A percentile compares a stretch with the other conserved stretches of the same genome.
Conservation (phyloP, 2,888 invertebrate genomes). For the Plemyria rubiginata region DNA sequence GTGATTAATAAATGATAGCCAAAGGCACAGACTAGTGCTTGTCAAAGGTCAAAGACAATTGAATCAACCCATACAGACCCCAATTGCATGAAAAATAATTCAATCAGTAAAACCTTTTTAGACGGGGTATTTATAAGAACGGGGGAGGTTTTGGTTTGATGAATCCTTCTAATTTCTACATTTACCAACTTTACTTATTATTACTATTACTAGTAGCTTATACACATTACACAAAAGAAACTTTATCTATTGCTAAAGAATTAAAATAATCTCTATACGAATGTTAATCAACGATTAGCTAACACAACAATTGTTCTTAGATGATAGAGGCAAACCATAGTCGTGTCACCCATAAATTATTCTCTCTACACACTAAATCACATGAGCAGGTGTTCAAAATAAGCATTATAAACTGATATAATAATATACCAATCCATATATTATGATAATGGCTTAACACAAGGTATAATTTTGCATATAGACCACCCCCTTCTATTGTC, state of each 20-base stretch:
- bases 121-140: too few species aligned
- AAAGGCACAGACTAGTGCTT: too few species aligned
- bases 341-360: constrained; percentile 36
- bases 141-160: too few species aligned
- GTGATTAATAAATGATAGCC: too few species aligned
- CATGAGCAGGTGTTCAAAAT: constrained; percentile 43
- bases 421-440: constrained; percentile 42
- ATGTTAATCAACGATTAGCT: constrained; percentile 10
- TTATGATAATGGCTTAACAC: constrained; percentile 53
- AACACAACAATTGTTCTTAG: constrained; percentile 15
- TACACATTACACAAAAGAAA: too few species aligned
- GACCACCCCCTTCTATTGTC: constrained; percentile 63
- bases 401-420: constrained; percentile 37
- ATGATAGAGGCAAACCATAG: constrained; percentile 13
- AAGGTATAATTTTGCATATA: constrained; percentile 49
- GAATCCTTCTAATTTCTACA: too few species aligned
- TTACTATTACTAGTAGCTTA: too few species aligned
- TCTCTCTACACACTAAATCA: constrained; percentile 33
- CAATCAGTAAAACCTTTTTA: too few species aligned
- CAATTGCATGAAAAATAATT: too few species aligned
- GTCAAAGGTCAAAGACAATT: too few species aligned
- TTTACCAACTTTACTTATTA: background rate
- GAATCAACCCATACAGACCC: too few species aligned
- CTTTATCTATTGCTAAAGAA: constrained; percentile 1
- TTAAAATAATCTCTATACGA: background rate